Base-by-base conservation (phyloP, 2,888 invertebrate species). In the Eupithecia subumbrata region DNA sequence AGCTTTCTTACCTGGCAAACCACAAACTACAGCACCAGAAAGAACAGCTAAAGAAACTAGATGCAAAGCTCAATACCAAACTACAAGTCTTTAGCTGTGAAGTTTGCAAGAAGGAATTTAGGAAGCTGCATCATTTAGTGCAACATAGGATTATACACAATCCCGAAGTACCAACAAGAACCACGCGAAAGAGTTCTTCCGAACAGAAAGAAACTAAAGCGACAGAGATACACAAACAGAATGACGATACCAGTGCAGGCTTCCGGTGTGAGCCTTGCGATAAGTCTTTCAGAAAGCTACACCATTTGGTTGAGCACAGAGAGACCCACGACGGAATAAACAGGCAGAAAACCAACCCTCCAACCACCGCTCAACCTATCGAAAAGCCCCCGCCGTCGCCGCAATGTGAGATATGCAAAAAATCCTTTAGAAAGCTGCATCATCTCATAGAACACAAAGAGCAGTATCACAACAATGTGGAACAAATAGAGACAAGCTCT, bases 181-280 rank as follows among this genome's bases (percentile, higher is more conserved):
- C 84, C 34, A 82, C 84, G 1, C 86, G 93, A 74, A 93, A 93
- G 76, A 90, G 87, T 81, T 93, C 93, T 56, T 89, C 87, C 5
- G 94, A 95, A 74, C 89, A 89, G 75, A 84, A 76, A 37, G 92
- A 92, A 14, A 83, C 63, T 71, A 92, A 90, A 83, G 74, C 81
- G 7, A 91, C 89, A 82, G 86, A 85, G 56, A 83, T 76, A 67
- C 69, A 82, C 12, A 92, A 90, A 80, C 85, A 84, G 76, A 84
- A 72, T n/a, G 92, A 92, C 30, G 94, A 94, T 74, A 84, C 87
- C 11, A 91, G 90, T 75, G 91, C 94, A 12, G 95, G 91, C 5
- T 95, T 95, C 81, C 90, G 95, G 9, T 95, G 95, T 74, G 95
- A 95, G 78, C 93, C 93, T 14, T 95, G 95, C 69, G 95, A 95